Evolutionary conservation across 2,113 vertebrate species (phyloP), one percentile per base, ranked within the genome.

Genomic region (Sardina pilchardus): DNA sequence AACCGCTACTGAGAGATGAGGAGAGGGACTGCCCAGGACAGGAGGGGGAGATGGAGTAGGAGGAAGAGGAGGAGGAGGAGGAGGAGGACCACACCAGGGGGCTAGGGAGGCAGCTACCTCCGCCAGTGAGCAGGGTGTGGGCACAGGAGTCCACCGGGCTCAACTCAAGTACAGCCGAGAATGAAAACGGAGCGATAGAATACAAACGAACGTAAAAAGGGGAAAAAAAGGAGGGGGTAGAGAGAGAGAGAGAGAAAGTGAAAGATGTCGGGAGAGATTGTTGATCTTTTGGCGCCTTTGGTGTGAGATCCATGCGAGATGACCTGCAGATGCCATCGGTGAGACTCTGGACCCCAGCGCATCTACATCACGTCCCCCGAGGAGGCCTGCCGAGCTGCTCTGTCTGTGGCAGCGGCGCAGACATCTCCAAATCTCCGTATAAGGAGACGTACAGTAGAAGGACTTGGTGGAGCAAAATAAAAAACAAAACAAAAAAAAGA

Each of bases 221-320:
- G 24, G 12, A 67, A n/a, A 34, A 30, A 71, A 14, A 2, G 14
- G 34, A 10, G 12, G 67, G 3, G 9, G 14, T 6, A 34, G 67
- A 75, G 24, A 75, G 67, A 36, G 10, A 34, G 34, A 78, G 0
- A 34, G 30, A 36, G 94, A 96, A 95, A 95, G 59, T n/a, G 96
- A 97, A 97, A 26, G n/a, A 67, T 97, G 97, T 97, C 96, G 96
- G 97, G 97, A 96, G 94, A 95, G 94, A 94, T 95, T 92, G 95
- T 88, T 26, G 63, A 30, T 30, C n/a, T 67, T 67, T 67, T 30
- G 63, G 63, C 63, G 4, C n/a, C 63, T 67, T 12, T 67, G 63
- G 26, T 63, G 56, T n/a, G 56, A 59, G 1, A 9, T 24, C 24
- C 7, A 26, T 30, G 59, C 21, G 63, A 67, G 63, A 30, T 67